Percentiles rank a stretch among this genome's conserved stretches.
Conservation (phyloP, 2,113 vertebrate species). For the Terrapene triunguis region DNA sequence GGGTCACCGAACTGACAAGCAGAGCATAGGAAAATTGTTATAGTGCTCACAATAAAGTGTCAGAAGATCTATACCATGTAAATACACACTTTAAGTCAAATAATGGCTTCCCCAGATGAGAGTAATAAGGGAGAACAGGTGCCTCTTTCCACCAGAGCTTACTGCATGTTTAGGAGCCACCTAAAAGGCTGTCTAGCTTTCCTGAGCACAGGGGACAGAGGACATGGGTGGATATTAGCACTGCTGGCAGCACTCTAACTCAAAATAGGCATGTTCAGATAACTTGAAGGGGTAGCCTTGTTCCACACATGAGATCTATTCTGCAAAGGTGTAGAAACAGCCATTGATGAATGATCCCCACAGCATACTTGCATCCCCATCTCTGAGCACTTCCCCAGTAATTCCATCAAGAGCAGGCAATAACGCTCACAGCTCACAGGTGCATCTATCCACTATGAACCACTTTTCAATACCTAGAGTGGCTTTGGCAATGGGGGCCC, state of each 20-base stretch:
- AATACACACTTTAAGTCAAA: neutral
- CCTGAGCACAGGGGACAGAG: neutral
- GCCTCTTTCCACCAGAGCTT: neutral
- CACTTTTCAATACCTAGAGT: neutral
- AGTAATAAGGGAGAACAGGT: neutral
- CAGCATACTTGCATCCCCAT: neutral
- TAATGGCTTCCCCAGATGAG: neutral
- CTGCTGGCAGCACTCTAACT: neutral
- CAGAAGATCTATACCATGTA: neutral
- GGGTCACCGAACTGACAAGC: neutral
- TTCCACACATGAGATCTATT: neutral
- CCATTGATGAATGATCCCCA: neutral
- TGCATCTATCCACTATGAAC: neutral
- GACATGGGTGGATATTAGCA: neutral
- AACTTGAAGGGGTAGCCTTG: too few relatives aligned
- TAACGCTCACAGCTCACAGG: neutral
- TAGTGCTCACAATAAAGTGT: neutral
- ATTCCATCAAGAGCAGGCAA: fast-evolving
- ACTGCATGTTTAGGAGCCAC: neutral
- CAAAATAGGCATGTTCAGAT: neutral
- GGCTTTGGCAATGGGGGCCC: neutral
- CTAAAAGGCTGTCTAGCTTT: neutral
- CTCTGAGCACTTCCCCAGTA: neutral
- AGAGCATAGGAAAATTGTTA: neutral
- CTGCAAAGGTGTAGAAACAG: neutral